These are phyloP conservation scores for Macrochelys suwanniensis DNA, from an alignment of 2,797 vertebrate species.

Conservation along the genomic window DNA sequence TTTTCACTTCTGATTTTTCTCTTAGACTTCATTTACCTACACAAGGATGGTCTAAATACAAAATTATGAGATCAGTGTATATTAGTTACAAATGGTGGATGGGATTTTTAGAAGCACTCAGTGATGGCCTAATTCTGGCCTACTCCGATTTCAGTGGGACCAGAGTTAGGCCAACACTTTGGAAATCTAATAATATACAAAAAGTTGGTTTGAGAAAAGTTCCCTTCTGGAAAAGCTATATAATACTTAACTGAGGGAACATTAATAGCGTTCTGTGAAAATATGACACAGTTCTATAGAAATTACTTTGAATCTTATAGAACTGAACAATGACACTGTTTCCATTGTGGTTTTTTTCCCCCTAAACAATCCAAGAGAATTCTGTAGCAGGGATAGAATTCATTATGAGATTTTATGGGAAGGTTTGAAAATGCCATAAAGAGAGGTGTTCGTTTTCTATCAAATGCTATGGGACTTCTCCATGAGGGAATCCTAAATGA, in stretches of 20 bases:
- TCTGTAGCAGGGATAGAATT: neutral
- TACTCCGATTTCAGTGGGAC: neutral
- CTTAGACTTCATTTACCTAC: neutral
- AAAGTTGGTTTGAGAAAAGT: neutral
- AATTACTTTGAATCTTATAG: neutral
- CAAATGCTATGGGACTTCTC: too few species aligned
- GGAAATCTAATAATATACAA: too few species aligned
- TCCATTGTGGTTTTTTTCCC: neutral
- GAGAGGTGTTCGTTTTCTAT: too few species aligned
- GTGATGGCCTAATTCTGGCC: neutral
- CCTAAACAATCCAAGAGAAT: neutral
- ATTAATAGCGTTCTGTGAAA: neutral
- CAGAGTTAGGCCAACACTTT: too few species aligned
- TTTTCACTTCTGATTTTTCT: neutral
- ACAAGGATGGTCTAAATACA: neutral
- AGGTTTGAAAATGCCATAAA: neutral
- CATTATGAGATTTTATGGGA: neutral
- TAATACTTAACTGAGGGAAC: neutral
- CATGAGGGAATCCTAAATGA: neutral
- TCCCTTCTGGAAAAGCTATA: neutral
- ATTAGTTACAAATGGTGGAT: neutral
- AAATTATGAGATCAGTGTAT: neutral
- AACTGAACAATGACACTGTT: neutral
- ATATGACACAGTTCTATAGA: neutral
- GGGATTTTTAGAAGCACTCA: neutral